These are phyloP conservation scores for Beroe ovata DNA, from an alignment of 37 sponge, comb jelly and placozoan species.

Conservation along the genomic window DNA sequence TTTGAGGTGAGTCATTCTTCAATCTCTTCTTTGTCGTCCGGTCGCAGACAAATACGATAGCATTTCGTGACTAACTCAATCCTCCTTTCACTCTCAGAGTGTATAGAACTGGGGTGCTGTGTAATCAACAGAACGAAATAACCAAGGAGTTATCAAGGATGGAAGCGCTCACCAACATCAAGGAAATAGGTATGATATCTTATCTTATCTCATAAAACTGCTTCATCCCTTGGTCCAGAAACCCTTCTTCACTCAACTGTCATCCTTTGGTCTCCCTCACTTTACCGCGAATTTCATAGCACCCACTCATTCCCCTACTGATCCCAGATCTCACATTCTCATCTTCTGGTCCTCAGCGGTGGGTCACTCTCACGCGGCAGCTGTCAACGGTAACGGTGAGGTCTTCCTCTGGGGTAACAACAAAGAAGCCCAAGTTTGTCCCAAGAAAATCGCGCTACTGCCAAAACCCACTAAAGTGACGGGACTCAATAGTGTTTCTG, in stretches of 20 bases:
- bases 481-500: slow-evolving; percentile 33
- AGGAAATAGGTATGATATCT: slow-evolving; percentile 48
- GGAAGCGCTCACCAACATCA: slow-evolving; percentile 36
- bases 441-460: slow-evolving; percentile 32
- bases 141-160: slow-evolving; percentile 16
- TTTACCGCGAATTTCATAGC: too few relatives aligned
- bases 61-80: too few relatives aligned
- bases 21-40: too few relatives aligned
- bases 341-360: slow-evolving; percentile 1
- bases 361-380: slow-evolving; percentile 42
- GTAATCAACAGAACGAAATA: slow-evolving; percentile 42
- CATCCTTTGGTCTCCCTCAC: too few relatives aligned
- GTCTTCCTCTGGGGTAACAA: slow-evolving; percentile 63
- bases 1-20: slow-evolving; percentile 33
- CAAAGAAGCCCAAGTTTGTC: slow-evolving; percentile 56
- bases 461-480: slow-evolving; percentile 57
- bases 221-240: too few relatives aligned
- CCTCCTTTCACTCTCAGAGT: not conserved
- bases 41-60: too few relatives aligned
- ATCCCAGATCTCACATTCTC: too few relatives aligned
- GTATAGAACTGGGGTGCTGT: not conserved
- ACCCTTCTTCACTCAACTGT: too few relatives aligned
- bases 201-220: too few relatives aligned
- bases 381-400: slow-evolving; percentile 59
- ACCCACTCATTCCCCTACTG: too few relatives aligned